These are phyloP conservation scores for Nephrotoma guestfalica DNA, from an alignment of 2,888 invertebrate species.

Conservation along the genomic window DNA sequence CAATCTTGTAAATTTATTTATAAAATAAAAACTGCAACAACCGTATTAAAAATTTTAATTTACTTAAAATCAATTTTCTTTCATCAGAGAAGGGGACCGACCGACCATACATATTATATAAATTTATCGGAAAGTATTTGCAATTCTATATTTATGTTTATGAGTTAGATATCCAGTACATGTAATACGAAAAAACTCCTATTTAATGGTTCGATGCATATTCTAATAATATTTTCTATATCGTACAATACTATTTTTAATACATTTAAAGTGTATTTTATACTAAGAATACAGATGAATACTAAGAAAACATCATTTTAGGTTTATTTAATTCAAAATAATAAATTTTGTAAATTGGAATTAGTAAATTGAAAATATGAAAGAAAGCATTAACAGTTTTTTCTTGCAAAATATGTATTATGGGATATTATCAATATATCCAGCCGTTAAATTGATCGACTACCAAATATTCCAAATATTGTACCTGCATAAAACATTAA, in stretches of 20 bases:
- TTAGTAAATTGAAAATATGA: too few relatives aligned
- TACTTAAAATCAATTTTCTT: not conserved
- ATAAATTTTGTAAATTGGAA: not conserved
- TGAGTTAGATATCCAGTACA: not conserved
- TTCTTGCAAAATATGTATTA: not conserved
- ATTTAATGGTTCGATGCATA: not conserved
- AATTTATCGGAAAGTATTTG: not conserved
- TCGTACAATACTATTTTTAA: not conserved
- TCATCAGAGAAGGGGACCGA: not conserved
- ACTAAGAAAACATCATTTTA: not conserved
- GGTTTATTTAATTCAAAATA: not conserved
- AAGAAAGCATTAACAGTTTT: not conserved
- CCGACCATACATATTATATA: not conserved
- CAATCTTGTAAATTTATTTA: not conserved
- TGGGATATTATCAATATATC: not conserved
- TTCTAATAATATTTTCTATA: not conserved
- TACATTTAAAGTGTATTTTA: not conserved
- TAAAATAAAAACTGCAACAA: not conserved
- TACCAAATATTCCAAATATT: too few relatives aligned
- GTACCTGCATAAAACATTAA: too few relatives aligned
- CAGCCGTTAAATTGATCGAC: not conserved
- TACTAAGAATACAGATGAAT: not conserved
- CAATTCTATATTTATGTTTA: not conserved
- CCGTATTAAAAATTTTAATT: not conserved
- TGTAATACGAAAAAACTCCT: not conserved